phyloP scores from a whole-genome alignment of 2,888 invertebrate species.

The Pseudococcus jackbeardsleyi region DNA sequence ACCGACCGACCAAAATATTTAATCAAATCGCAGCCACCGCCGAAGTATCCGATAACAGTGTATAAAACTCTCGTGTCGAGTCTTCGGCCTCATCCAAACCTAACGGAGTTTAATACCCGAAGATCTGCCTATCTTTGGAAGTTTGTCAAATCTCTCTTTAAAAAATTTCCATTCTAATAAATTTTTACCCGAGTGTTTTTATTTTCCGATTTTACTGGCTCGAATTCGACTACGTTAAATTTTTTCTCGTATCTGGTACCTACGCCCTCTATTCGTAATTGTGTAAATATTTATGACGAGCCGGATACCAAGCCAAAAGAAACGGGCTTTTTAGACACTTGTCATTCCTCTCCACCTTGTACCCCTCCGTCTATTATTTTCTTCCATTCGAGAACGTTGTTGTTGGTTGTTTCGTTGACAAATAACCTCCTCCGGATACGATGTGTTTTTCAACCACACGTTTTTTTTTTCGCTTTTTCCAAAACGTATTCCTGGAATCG shows the following conservation, averaged over 20 bases:
- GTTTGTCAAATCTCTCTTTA: conserved; percentile 15
- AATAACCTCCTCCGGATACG: neutral
- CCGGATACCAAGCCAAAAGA: neutral
- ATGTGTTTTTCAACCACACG: neutral
- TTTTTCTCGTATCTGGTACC: neutral
- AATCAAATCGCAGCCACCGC: conserved; percentile 11
- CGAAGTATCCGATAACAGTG: conserved; percentile 11
- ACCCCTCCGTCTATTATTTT: too few species aligned
- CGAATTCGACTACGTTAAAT: neutral
- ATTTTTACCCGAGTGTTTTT: neutral
- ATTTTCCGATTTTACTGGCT: neutral
- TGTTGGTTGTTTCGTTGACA: neutral
- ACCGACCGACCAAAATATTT: conserved; percentile 18
- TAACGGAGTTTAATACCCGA: neutral
- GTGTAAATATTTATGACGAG: conserved; percentile 1
- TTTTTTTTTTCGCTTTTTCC: neutral
- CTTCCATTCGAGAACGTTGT: neutral
- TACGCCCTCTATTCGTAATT: neutral
- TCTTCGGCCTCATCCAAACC: neutral
- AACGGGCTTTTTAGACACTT: neutral
- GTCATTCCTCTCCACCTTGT: neutral
- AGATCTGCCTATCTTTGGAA: neutral
- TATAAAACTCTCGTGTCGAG: neutral
- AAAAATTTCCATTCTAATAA: conserved; percentile 9
- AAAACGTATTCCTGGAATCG: neutral